A percentile compares a stretch with the other conserved stretches of the same genome.
These are phyloP conservation scores for Penaeus chinensis DNA, from an alignment of 1,140 invertebrate species.

Conservation along the genomic window DNA sequence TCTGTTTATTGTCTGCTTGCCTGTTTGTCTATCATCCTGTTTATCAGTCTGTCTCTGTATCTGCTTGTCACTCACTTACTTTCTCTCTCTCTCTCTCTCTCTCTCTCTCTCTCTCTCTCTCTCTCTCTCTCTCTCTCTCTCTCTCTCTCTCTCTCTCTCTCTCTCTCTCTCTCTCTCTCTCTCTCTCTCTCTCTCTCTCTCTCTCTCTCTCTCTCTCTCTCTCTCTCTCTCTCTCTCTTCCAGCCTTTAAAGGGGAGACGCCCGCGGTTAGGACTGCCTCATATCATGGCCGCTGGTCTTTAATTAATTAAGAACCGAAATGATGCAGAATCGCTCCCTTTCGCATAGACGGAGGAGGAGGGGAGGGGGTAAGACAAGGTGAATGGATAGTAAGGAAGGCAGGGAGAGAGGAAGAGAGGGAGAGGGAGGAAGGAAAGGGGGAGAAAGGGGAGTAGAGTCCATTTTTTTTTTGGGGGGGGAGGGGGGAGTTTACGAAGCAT, in stretches of 20 bases:
- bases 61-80: slow-evolving; percentile 5
- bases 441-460: background rate
- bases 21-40: no score
- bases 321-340: background rate
- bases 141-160: background rate
- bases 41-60: no score
- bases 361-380: background rate
- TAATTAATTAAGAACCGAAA: no score
- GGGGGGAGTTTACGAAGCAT: no score
- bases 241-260: background rate
- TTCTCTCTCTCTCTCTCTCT: slow-evolving; percentile 3
- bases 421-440: background rate
- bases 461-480: no score
- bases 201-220: slow-evolving; percentile 20
- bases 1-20: no score
- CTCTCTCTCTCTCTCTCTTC: background rate
- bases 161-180: background rate
- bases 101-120: background rate
- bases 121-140: slow-evolving; percentile 33
- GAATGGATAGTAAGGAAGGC: background rate
- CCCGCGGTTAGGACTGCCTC: no score
- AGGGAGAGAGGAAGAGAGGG: background rate
- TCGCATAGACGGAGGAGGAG: background rate
- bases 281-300: no score
- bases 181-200: background rate